Percentiles rank a stretch among this genome's conserved stretches.
phyloP scores from a whole-genome alignment of 2,797 vertebrate genomes.

The Rhynchonycteris naso region DNA sequence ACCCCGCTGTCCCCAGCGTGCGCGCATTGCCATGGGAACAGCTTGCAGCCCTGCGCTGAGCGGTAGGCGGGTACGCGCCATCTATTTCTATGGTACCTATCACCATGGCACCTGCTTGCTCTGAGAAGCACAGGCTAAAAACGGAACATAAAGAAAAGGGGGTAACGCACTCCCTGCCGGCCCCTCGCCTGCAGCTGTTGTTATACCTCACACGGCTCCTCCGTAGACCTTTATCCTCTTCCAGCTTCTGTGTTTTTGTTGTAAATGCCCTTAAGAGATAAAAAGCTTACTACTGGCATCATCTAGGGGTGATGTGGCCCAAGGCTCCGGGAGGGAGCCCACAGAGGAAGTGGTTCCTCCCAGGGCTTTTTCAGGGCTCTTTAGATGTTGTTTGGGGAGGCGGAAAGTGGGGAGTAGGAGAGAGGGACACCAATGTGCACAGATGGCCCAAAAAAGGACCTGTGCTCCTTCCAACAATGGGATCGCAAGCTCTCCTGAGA shows the following conservation, averaged over 20 bases:
- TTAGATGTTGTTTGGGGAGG: neutral
- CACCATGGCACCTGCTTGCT: slow-evolving; percentile 76
- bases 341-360: neutral
- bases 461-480: neutral
- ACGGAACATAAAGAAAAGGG: slow-evolving; percentile 32
- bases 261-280: neutral
- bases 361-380: neutral
- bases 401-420: neutral
- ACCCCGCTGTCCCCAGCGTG: neutral
- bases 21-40: slow-evolving; percentile 68
- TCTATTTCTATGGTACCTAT: slow-evolving; percentile 75
- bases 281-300: neutral
- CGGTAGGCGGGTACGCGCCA: neutral
- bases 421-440: rapidly evolving
- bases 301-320: neutral
- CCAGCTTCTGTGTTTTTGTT: neutral
- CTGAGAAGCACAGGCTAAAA: slow-evolving; percentile 77
- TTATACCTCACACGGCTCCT: neutral
- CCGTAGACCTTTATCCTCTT: neutral
- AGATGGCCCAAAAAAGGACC: neutral
- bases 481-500: neutral
- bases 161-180: neutral
- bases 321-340: neutral
- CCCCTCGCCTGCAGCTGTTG: neutral
- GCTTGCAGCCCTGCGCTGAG: slow-evolving; percentile 1